Evolutionary conservation across 2,888 invertebrate genomes (phyloP), one percentile per base, ranked within the genome.

Genomic region (Itoplectis maculator): DNA sequence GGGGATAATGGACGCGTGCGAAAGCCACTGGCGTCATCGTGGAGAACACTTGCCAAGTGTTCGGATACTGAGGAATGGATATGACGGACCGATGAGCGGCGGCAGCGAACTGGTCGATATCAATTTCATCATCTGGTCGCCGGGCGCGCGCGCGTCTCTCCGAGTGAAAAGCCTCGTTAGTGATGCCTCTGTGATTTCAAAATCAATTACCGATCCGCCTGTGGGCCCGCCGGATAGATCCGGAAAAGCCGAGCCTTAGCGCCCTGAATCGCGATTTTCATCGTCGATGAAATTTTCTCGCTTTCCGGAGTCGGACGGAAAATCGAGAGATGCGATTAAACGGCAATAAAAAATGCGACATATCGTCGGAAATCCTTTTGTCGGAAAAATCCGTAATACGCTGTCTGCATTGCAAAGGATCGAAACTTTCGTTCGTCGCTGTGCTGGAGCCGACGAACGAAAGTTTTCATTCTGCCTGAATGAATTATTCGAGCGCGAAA

Each of bases 171-270:
- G 84, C 79, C 84, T 85, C 83, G 84, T 86, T 85, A 85, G 85
- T 54, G 65, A 84, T 82, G 82, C 83, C 79, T 61, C 79, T 85
- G 79, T 82, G 84, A 85, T 83, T 86, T 82, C 77, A 81, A 86
- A 85, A 86, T 85, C 85, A 84, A 86, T 86, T 85, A 86, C 81
- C 81, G 86, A 84, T 83, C 77, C 79, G 80, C 82, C 83, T n/a
- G n/a, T n/a, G n/a, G n/a, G 83, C 79, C 74, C 70, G 77, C 74
- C 76, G 18, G n/a, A n/a, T 68, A 80, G 76, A 75, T 61, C 81
- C 78, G 69, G 69, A 81, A 75, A 79, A 61, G 29, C 23, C 29
- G 15, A 45, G 40, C 42, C 15, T 49, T 18, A n/a, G 20, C 20
- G 4, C 7, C 6, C 15, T 15, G 18, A 40, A 40, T 40, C 18